Conservation (phyloP, 2,888 invertebrate species). For the Brachypalpus laphriformis region DNA sequence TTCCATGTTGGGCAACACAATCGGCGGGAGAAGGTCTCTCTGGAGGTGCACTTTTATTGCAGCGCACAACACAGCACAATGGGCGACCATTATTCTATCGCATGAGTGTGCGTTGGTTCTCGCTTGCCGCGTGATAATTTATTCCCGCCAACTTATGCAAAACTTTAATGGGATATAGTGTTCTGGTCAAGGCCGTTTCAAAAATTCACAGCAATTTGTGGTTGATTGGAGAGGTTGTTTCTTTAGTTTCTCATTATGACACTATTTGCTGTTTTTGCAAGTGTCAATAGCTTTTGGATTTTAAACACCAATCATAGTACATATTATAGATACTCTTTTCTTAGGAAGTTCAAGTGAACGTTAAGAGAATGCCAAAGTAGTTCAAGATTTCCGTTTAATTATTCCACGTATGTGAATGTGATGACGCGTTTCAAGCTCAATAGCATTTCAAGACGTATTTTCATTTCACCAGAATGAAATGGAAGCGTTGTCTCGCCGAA, state of each 20-base stretch:
- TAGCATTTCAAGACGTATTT: neutral
- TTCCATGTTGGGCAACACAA: conserved; percentile 44
- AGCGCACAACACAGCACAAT: conserved; percentile 2
- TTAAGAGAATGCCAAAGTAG: conserved; percentile 11
- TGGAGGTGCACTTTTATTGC: conserved; percentile 26
- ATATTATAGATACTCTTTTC: neutral
- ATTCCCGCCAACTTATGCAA: conserved; percentile 49
- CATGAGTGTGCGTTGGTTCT: conserved; percentile 13
- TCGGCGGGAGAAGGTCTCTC: conserved; percentile 7
- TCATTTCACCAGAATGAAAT: neutral
- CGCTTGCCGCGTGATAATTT: conserved; percentile 14
- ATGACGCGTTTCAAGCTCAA: conserved; percentile 6
- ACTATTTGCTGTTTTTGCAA: neutral
- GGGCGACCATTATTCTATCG: conserved; percentile 3
- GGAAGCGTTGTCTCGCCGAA: conserved; percentile 21
- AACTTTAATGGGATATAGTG: conserved; percentile 50
- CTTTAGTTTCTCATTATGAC: neutral
- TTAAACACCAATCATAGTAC: neutral
- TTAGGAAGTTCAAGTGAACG: conserved; percentile 25
- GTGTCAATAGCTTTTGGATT: neutral
- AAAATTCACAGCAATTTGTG: conserved; percentile 37
- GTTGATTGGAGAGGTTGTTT: conserved; percentile 9
- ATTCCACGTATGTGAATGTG: conserved; percentile 20
- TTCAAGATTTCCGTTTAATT: conserved; percentile 9
- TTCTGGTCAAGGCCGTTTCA: conserved; percentile 62